Percentiles rank a stretch among this genome's conserved stretches.
Evolutionary conservation across 2,888 invertebrate genomes (phyloP).

Genomic region (Erebia aethiops): DNA sequence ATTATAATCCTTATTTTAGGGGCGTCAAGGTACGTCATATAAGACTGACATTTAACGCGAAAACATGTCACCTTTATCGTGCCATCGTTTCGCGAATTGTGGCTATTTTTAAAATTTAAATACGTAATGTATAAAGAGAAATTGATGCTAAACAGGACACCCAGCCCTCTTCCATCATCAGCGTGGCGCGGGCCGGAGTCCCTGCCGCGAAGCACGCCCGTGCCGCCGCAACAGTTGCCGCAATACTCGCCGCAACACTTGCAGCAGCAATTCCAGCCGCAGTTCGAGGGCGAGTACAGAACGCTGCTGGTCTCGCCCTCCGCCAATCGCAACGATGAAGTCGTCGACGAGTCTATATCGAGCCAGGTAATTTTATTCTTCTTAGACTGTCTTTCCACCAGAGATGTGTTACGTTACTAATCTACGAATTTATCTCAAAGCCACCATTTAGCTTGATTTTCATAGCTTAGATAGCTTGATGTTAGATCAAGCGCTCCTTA

Average conservation of each 20-base stretch:
- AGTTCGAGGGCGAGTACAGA: constrained; percentile 68
- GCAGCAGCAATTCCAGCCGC: constrained; percentile 51
- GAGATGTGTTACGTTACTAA: too few species aligned
- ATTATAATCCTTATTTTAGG: too few species aligned
- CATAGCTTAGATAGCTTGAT: too few species aligned
- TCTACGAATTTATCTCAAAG: too few species aligned
- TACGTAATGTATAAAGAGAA: not conserved
- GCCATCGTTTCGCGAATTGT: too few species aligned
- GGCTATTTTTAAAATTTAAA: not conserved
- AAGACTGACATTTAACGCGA: too few species aligned
- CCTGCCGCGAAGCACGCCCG: constrained; percentile 73
- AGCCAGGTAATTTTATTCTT: constrained; percentile 76
- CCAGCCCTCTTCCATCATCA: constrained; percentile 77
- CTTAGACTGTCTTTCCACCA: too few species aligned
- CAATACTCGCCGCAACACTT: constrained; percentile 56
- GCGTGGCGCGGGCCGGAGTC: constrained; percentile 81
- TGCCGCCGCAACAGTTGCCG: constrained; percentile 65
- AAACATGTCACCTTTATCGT: too few species aligned
- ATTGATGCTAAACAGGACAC: constrained; percentile 56
- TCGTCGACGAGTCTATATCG: constrained; percentile 77
- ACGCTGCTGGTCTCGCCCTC: constrained; percentile 65
- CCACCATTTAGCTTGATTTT: too few species aligned
- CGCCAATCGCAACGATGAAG: constrained; percentile 71
- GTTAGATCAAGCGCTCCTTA: too few species aligned
- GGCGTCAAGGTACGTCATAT: too few species aligned